These are phyloP conservation scores for Pyrrhia umbra DNA, from an alignment of 2,888 invertebrate species.

Conservation along the genomic window DNA sequence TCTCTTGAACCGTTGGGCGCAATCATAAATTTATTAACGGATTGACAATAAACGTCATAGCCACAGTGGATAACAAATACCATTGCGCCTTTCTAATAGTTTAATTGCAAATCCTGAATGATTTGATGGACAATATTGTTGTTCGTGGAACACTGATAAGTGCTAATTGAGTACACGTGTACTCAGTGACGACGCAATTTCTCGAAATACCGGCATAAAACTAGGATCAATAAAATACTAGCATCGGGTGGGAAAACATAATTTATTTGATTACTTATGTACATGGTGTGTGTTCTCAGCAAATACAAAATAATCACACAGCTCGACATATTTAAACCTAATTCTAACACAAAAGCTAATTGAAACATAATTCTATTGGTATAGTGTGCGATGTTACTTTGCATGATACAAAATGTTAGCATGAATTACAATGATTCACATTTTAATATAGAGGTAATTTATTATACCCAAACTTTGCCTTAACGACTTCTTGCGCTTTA, in stretches of 20 bases:
- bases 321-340: conserved; percentile 70
- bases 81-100: conserved; percentile 10
- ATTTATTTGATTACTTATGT: conserved; percentile 85
- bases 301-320: conserved; percentile 78
- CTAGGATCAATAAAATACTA: conserved; percentile 38
- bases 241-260: conserved; percentile 83
- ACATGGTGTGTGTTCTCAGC: conserved; percentile 83
- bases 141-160: not conserved
- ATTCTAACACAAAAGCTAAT: conserved; percentile 79
- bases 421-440: conserved; percentile 67
- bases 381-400: conserved; percentile 77
- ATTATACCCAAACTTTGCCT: conserved; percentile 51
- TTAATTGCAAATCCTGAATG: conserved; percentile 2
- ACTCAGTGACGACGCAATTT: conserved; percentile 8
- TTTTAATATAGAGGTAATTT: conserved; percentile 54
- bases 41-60: conserved; percentile 10
- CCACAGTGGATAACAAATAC: conserved; percentile 23
- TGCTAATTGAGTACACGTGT: conserved; percentile 11
- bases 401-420: conserved; percentile 78
- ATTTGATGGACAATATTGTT: conserved; percentile 11
- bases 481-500: conserved; percentile 29
- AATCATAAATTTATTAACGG: conserved; percentile 26
- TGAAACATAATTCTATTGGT: conserved; percentile 71
- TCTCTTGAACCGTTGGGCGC: not conserved
- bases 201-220: conserved; percentile 12